Base-by-base conservation (phyloP, 2,113 vertebrate species). In the Phaethornis superciliosus region DNA sequence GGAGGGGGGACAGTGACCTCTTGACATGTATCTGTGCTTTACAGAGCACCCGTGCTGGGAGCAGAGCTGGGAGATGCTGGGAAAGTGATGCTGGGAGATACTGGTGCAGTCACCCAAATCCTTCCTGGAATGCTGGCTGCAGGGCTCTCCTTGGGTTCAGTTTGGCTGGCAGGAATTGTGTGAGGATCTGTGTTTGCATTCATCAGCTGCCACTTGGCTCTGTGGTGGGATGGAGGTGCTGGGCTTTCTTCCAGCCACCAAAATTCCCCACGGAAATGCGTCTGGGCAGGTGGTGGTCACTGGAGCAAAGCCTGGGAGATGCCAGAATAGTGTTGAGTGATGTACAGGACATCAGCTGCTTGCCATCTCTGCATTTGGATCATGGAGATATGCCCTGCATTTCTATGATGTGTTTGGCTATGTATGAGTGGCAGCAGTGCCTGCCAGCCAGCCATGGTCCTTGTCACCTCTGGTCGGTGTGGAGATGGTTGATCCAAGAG, bases 261-360 rank as follows among this genome's bases (percentile, higher is more conserved):
- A 80, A 88, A 92, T 89, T 81, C 83, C 71, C 30, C 10, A 55
- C 0, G 18, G 91, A 70, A 93, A 88, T 52, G 52, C 6, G 42
- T 59, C 84, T 95, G 88, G 86, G 90, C 95, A 96, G 90, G 92
- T 94, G 96, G 81, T 1, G 2, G 42, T 82, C 21, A 19, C 76
- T 87, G 94, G 74, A 89, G 82, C 42, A 91, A 33, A 72, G 46
- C 22, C 60, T 11, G 32, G 65, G 60, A 85, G 51, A 85, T 89
- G 72, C 64, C 80, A 90, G 77, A 72, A 60, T 37, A 90, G 78
- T 6, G 10, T 12, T 59, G 74, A 26, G 75, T 70, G 87, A 88
- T 81, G 67, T 88, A 30, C 15, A 70, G 74, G 88, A 54, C 27
- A 46, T 80, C 59, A 71, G 59, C 56, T 24, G 3, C 2, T 2